Conservation (phyloP, 1,140 invertebrate genomes). For the Heliconius eleuchia region DNA sequence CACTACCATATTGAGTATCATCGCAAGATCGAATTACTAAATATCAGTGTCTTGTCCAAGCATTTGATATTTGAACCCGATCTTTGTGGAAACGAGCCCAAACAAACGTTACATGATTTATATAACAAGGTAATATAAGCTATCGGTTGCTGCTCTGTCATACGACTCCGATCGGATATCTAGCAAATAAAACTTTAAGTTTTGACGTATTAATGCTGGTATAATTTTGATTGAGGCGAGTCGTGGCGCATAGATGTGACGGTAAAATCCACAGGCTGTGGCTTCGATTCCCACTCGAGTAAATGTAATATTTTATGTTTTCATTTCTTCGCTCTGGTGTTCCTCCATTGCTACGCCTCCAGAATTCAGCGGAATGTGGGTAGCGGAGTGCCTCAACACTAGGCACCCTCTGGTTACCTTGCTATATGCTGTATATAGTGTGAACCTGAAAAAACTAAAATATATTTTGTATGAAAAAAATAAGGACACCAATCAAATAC, state of each 20-base stretch:
- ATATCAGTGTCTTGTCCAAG: slow-evolving; percentile 21
- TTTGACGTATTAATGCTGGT: background rate
- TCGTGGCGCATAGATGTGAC: too few relatives aligned
- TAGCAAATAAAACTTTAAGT: background rate
- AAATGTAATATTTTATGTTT: too few relatives aligned
- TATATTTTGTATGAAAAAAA: background rate
- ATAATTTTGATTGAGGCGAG: background rate
- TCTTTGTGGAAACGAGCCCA: slow-evolving; percentile 33
- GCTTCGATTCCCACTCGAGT: too few relatives aligned
- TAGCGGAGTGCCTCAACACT: background rate
- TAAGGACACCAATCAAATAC: background rate
- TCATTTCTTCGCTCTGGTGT: too few relatives aligned
- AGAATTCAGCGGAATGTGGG: too few relatives aligned
- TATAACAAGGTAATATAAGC: slow-evolving; percentile 34
- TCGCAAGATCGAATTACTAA: slow-evolving; percentile 13
- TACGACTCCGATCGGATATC: background rate
- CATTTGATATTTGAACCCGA: slow-evolving; percentile 34
- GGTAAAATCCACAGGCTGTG: too few relatives aligned
- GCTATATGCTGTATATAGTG: background rate
- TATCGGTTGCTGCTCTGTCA: slow-evolving; percentile 17
- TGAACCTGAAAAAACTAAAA: background rate
- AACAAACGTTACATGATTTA: slow-evolving; percentile 29
- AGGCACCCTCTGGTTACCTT: background rate
- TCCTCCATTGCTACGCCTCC: background rate
- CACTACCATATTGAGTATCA: slow-evolving; percentile 14